Conservation (phyloP, 2,113 vertebrate genomes). For the Odocoileus hemionus region DNA sequence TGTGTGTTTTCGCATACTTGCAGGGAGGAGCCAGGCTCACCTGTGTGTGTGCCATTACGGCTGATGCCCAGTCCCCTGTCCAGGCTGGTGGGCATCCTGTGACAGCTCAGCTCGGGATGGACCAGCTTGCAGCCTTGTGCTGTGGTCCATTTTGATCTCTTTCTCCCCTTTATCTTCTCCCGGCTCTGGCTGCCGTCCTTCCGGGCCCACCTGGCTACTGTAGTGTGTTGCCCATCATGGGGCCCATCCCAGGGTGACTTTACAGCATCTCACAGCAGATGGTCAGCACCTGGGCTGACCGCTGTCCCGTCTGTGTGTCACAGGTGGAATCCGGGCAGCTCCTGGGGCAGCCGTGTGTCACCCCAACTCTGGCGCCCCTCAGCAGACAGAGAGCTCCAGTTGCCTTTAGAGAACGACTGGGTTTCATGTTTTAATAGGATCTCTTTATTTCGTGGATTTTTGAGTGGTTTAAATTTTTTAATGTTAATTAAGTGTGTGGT, state of each 20-base stretch:
- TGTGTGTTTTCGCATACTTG: background rate
- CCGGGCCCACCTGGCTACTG: rapidly evolving
- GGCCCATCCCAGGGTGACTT: rapidly evolving
- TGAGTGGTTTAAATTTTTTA: background rate
- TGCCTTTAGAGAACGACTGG: background rate
- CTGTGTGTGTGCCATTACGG: rapidly evolving
- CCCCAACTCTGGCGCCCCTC: background rate
- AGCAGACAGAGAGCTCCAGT: background rate
- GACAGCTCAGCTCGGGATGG: background rate
- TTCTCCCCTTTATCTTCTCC: background rate
- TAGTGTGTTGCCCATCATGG: background rate
- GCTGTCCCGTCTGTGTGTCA: background rate
- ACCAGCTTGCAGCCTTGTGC: rapidly evolving
- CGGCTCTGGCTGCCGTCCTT: background rate
- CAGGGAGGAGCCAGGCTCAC: rapidly evolving
- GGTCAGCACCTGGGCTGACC: rapidly evolving
- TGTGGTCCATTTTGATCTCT: rapidly evolving
- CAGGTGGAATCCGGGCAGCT: rapidly evolving
- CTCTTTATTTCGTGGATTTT: background rate
- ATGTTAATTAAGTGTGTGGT: background rate
- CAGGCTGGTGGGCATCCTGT: background rate
- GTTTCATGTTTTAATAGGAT: background rate
- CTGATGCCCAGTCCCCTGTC: rapidly evolving
- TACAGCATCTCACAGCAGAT: background rate
- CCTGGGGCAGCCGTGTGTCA: background rate